Base-by-base conservation (phyloP, 2,888 invertebrate species). In the Conchocele bisecta region DNA sequence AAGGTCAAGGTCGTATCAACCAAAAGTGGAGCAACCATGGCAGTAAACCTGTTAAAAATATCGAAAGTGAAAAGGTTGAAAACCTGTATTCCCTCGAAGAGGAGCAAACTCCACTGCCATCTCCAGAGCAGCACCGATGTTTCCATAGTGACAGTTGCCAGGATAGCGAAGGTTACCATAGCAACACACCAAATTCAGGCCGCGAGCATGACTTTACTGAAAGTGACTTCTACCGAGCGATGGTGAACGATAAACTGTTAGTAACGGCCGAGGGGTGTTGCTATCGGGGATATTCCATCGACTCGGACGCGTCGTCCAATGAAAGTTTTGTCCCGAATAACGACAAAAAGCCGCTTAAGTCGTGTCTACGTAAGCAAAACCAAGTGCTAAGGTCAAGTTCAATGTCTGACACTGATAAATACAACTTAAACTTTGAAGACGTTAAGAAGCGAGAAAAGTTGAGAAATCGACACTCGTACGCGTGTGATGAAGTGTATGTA, bases 381-480 rank as follows among this genome's bases (percentile, higher is more conserved):
- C 65, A 82, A 26, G 83, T 79, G 22, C 54, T 81, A 48, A 70
- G 82, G 57, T 79, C 84, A 58, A 77, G 85, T 58, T 87, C 87
- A 31, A 70, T 87, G 54, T 85, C 85, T 20, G 83, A 83, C 50
- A 71, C 85, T 13, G 82, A 83, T 58, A 70, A 67, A 41, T 74
- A 75, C 63, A 77, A 73, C 54, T 60, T 81, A 56, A 75, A 65
- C 46, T 79, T 79, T 59, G 73, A 78, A 41, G 74, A 71, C 24
- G 65, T 77, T 20, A 56, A 70, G 31, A 68, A 68, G 33, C 83
- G 82, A 37, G 78, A 83, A 22, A 81, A 79, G 51, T 54, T 66
- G n/a, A 80, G 78, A 44, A 84, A 87, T 57, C 82, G 88, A 5
- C 84, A 88, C 60, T 87, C 87, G 7, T 86, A 85, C 46, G 88